Evolutionary conservation across 2,797 vertebrate species (phyloP).

Genomic region (Oophaga sylvatica): DNA sequence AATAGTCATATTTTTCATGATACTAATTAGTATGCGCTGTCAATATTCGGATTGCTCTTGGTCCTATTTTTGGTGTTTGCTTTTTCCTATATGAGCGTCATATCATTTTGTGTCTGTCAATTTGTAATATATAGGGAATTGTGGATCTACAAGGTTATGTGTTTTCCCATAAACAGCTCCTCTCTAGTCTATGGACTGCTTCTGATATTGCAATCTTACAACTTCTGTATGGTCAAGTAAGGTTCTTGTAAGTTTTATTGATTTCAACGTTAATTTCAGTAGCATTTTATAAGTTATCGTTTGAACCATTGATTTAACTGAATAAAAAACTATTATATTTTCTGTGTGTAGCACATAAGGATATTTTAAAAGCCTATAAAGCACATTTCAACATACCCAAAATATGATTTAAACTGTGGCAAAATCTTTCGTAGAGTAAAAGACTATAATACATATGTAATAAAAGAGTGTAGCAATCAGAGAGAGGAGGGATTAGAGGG

Average conservation of each 20-base stretch:
- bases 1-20: too few species aligned
- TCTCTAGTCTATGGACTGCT: too few species aligned
- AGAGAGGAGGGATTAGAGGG: constrained; percentile 36
- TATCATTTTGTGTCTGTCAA: too few species aligned
- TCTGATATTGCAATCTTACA: too few species aligned
- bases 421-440: not conserved
- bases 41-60: too few species aligned
- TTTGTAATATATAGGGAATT: too few species aligned
- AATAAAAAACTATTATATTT: not conserved
- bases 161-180: too few species aligned
- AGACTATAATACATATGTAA: constrained; percentile 22
- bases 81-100: too few species aligned
- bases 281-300: not conserved
- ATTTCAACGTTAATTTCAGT: not conserved
- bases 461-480: constrained; percentile 12
- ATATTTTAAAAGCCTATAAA: constrained; percentile 16
- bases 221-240: not conserved
- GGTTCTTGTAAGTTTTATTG: not conserved
- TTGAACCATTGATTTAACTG: not conserved
- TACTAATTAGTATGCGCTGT: too few species aligned
- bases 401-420: not conserved
- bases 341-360: not conserved
- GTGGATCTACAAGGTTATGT: too few species aligned
- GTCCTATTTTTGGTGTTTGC: too few species aligned
- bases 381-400: not conserved